Conservation (phyloP, 2,113 vertebrate genomes). For the Pseudorectes ferrugineus region DNA sequence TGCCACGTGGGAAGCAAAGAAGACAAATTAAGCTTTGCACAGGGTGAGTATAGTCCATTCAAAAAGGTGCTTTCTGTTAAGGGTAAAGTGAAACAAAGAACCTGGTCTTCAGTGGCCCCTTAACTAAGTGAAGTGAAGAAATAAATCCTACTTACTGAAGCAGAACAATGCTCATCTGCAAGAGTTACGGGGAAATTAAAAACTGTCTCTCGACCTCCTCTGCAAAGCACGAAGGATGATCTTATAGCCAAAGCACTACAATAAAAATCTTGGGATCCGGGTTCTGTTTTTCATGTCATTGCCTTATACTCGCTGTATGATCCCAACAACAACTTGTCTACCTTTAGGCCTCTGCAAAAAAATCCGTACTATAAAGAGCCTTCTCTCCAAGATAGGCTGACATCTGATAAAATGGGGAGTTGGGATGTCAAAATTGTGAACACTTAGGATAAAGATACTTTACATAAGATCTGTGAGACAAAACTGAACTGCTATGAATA, state of each 20-base stretch:
- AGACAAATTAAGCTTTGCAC: neutral
- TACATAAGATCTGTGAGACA: neutral
- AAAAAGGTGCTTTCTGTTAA: neutral
- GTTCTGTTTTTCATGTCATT: neutral
- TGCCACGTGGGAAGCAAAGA: neutral
- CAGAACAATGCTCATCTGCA: neutral
- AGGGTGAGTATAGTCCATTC: neutral
- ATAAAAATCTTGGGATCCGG: neutral
- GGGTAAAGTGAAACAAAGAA: neutral
- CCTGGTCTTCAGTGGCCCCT: neutral
- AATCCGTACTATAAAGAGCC: accelerated
- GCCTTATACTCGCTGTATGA: neutral
- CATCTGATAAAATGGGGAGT: neutral
- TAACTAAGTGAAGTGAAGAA: neutral
- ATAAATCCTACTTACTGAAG: neutral
- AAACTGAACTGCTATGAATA: neutral
- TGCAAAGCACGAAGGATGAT: neutral
- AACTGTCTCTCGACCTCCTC: neutral
- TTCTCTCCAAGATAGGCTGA: neutral
- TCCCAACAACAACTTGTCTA: neutral
- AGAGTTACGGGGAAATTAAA: neutral
- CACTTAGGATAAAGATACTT: neutral
- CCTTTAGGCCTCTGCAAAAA: neutral
- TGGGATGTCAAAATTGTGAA: neutral
- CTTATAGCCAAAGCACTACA: neutral